phyloP scores from a whole-genome alignment of 2,797 vertebrate species.

The Pangasius larnaudii region DNA sequence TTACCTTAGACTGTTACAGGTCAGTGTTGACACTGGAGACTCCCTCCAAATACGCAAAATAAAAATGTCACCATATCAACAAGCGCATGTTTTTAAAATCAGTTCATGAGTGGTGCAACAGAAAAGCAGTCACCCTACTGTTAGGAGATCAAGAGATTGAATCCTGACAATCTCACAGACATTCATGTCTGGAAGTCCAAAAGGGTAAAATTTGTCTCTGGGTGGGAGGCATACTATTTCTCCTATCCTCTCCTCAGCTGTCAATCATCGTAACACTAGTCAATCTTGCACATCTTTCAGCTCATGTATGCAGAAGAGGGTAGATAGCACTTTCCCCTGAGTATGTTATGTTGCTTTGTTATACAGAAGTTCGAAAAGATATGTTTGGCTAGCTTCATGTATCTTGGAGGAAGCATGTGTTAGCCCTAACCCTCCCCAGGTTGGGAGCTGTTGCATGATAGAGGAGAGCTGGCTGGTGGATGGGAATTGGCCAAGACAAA shows the following conservation, averaged over 20 bases:
- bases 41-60: background rate
- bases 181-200: background rate
- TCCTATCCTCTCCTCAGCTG: background rate
- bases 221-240: background rate
- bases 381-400: background rate
- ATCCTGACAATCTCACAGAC: background rate
- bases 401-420: background rate
- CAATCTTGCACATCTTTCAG: background rate
- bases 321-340: background rate
- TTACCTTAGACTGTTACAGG: background rate
- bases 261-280: background rate
- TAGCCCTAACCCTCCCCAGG: background rate
- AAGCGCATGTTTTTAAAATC: background rate
- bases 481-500: background rate
- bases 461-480: background rate
- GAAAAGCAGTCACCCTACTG: background rate
- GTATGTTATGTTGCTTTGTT: background rate
- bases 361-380: background rate
- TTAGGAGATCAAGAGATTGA: background rate
- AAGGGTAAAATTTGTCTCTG: background rate
- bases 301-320: background rate
- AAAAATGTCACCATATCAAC: background rate
- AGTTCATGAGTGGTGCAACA: background rate
- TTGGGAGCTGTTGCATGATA: background rate
- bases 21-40: background rate